phyloP scores from a whole-genome alignment of 1,140 invertebrate genomes.

The Geopemphigus sp. region DNA sequence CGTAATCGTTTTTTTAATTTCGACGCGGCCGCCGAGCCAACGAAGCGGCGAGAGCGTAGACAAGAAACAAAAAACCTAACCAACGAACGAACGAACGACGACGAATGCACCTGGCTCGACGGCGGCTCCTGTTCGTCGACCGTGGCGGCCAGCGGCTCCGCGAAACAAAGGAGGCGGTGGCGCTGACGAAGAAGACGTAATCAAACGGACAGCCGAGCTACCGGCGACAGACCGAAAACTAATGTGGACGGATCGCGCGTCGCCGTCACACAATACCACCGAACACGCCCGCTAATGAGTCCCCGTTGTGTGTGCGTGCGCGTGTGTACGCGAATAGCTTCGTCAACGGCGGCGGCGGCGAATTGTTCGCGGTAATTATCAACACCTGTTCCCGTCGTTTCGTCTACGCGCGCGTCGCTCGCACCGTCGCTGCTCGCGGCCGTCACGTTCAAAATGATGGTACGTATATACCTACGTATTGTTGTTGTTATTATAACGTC shows the following conservation, averaged over 20 bases:
- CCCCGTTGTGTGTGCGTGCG: not conserved
- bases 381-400: slow-evolving; percentile 17
- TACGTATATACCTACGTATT: too few relatives aligned
- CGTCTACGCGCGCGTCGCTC: not conserved
- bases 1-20: too few relatives aligned
- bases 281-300: slow-evolving; percentile 26
- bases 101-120: slow-evolving; percentile 39
- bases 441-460: too few relatives aligned
- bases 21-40: too few relatives aligned
- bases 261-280: not conserved
- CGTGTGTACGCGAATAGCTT: slow-evolving; percentile 3
- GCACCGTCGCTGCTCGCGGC: not conserved
- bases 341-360: not conserved
- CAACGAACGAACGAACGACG: too few relatives aligned
- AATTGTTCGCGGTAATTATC: slow-evolving; percentile 42
- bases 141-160: slow-evolving; percentile 3
- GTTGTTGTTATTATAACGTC: too few relatives aligned
- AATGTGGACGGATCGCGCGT: slow-evolving; percentile 14
- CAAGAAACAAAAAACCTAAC: too few relatives aligned
- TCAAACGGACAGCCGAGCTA: not conserved
- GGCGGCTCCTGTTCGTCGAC: slow-evolving; percentile 29
- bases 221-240: slow-evolving; percentile 9
- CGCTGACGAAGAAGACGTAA: not conserved
- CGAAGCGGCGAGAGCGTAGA: too few relatives aligned
- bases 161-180: slow-evolving; percentile 17